A percentile compares a stretch with the other conserved stretches of the same genome.
Conservation (phyloP, 2,113 vertebrate species). For the Crocuta crocuta region DNA sequence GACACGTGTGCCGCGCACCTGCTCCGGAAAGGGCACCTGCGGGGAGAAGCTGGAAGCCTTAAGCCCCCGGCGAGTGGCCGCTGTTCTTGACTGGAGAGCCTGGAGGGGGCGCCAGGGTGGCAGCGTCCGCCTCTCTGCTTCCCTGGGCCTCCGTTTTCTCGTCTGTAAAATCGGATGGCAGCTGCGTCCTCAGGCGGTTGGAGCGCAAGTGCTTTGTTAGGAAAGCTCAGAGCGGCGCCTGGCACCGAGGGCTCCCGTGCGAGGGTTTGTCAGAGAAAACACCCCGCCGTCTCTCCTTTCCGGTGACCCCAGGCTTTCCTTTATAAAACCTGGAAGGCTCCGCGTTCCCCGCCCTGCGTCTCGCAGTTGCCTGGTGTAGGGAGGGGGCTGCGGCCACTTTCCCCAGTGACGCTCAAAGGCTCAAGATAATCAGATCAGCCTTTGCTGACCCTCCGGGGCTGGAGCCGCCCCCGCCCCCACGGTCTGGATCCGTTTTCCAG, state of each 20-base stretch:
- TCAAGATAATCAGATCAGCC: fast-evolving
- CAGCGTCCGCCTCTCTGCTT: not conserved
- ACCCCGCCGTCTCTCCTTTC: no score
- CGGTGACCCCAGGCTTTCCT: not conserved
- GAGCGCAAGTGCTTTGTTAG: not conserved
- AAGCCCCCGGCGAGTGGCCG: no score
- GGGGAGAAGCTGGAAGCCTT: fast-evolving
- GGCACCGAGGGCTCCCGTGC: not conserved
- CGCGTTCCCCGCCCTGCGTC: fast-evolving
- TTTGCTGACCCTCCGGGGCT: fast-evolving
- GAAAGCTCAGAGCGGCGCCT: not conserved
- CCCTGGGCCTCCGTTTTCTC: not conserved
- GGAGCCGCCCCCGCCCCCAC: fast-evolving
- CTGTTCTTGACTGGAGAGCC: no score
- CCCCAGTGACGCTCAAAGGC: not conserved
- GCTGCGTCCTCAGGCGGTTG: fast-evolving
- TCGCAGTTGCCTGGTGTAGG: not conserved
- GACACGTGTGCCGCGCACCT: fast-evolving
- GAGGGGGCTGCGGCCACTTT: not conserved
- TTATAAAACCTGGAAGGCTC: not conserved
- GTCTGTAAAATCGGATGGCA: not conserved
- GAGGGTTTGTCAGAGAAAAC: not conserved
- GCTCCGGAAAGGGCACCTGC: fast-evolving
- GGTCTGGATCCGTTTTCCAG: not conserved
- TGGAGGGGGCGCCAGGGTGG: not conserved